phyloP scores from a whole-genome alignment of 1,140 invertebrate species.

The Drosophila melanica region DNA sequence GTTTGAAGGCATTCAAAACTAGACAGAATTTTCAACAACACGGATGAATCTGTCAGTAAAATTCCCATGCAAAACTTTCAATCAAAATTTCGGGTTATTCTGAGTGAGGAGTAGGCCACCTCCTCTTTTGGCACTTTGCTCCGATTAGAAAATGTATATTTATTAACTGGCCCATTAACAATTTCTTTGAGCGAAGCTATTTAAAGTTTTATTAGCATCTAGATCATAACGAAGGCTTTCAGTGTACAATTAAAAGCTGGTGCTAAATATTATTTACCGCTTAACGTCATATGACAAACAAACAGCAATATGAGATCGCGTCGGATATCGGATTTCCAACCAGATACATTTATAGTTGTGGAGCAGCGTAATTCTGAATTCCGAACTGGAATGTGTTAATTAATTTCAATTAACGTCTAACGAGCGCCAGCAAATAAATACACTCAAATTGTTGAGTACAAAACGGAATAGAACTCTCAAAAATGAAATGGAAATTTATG shows the following conservation, averaged over 20 bases:
- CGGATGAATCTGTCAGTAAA: neutral
- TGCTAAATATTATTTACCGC: constrained; percentile 41
- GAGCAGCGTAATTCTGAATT: constrained; percentile 8
- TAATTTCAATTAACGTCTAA: constrained; percentile 77
- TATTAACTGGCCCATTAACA: constrained; percentile 29
- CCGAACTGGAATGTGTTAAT: constrained; percentile 59
- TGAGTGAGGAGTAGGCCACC: neutral
- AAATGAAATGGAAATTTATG: constrained; percentile 35
- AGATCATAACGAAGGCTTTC: constrained; percentile 54
- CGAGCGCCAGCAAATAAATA: constrained; percentile 43
- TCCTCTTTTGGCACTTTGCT: neutral
- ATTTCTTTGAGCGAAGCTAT: constrained; percentile 35
- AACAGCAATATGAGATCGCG: too few relatives aligned
- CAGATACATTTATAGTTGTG: neutral
- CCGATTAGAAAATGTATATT: constrained; percentile 14
- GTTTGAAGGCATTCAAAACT: neutral
- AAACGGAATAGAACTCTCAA: neutral
- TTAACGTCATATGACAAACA: constrained; percentile 69
- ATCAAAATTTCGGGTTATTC: neutral
- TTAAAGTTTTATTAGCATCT: constrained; percentile 55
- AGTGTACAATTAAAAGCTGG: constrained; percentile 48
- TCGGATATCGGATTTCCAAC: constrained; percentile 36
- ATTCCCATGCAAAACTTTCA: neutral
- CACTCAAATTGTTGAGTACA: neutral
- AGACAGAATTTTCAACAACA: constrained; percentile 12